Percentiles rank a stretch among this genome's conserved stretches.
phyloP scores from a whole-genome alignment of 2,888 invertebrate genomes.

The Heliconius sara region DNA sequence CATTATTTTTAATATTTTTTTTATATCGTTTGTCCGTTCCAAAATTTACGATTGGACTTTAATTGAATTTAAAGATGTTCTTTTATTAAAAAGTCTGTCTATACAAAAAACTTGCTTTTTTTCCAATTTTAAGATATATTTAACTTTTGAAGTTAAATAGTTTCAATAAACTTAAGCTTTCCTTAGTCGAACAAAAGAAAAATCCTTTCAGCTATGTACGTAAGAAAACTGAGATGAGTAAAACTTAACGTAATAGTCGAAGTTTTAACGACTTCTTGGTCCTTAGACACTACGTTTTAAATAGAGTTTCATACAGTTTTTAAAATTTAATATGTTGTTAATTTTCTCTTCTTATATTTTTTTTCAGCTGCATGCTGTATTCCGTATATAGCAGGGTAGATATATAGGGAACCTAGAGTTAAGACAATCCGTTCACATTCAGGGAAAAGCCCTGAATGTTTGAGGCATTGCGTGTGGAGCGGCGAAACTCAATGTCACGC shows the following conservation, averaged over 20 bases:
- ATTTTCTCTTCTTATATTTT: background rate
- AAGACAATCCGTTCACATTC: too few relatives aligned
- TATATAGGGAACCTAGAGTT: too few relatives aligned
- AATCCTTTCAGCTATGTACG: slow-evolving; percentile 27
- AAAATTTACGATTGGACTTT: too few relatives aligned
- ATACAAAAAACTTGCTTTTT: too few relatives aligned
- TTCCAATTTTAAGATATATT: background rate
- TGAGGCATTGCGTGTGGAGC: too few relatives aligned
- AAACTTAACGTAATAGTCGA: slow-evolving; percentile 31
- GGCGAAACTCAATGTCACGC: too few relatives aligned
- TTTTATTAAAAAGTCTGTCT: too few relatives aligned
- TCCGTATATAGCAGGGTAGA: background rate
- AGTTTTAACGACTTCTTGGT: slow-evolving; percentile 37
- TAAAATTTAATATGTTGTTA: slow-evolving; percentile 9
- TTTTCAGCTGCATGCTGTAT: background rate
- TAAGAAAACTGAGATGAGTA: slow-evolving; percentile 26
- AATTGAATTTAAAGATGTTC: too few relatives aligned
- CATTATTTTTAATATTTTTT: too few relatives aligned
- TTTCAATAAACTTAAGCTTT: slow-evolving; percentile 12
- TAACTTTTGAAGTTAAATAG: slow-evolving; percentile 12
- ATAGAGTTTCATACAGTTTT: slow-evolving; percentile 14
- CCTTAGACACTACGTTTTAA: slow-evolving; percentile 20
- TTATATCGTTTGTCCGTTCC: too few relatives aligned
- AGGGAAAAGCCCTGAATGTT: too few relatives aligned
- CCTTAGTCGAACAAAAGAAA: slow-evolving; percentile 13